These are phyloP conservation scores for Ashinkailepas kermadecensis DNA, from an alignment of 2,888 invertebrate species.

Conservation along the genomic window DNA sequence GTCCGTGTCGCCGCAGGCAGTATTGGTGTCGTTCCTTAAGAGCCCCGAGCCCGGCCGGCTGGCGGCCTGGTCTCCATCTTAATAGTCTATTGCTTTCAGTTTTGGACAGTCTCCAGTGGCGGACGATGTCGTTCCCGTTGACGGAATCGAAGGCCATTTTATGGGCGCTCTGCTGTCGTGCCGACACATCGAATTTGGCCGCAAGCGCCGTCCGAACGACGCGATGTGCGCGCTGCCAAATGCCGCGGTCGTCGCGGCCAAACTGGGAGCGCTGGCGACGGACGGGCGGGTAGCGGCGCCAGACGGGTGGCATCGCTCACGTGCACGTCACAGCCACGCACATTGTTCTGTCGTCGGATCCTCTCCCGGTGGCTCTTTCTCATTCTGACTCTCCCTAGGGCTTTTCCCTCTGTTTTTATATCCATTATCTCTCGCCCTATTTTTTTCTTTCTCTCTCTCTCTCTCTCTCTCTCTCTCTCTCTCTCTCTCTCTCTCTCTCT, in stretches of 20 bases:
- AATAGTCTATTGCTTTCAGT: slow-evolving; percentile 20
- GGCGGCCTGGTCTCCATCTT: not conserved
- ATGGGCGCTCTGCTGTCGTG: not conserved
- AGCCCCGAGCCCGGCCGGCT: not conserved
- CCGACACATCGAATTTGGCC: slow-evolving; percentile 6
- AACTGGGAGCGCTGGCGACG: not conserved
- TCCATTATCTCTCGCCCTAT: too few species aligned
- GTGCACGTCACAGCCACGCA: too few species aligned
- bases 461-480: not conserved
- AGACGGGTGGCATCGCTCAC: too few species aligned
- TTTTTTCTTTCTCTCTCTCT: too few species aligned
- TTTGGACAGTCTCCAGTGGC: not conserved
- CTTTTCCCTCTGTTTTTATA: too few species aligned
- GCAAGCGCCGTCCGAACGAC: not conserved
- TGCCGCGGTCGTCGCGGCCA: not conserved
- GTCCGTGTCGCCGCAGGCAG: too few species aligned
- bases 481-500: not conserved
- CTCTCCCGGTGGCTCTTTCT: too few species aligned
- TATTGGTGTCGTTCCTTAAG: not conserved
- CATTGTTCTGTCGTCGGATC: too few species aligned
- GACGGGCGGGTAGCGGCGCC: too few species aligned
- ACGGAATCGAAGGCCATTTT: slow-evolving; percentile 6
- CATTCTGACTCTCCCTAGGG: too few species aligned
- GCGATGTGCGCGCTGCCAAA: slow-evolving; percentile 6
- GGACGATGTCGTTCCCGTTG: not conserved